Evolutionary conservation across 2,797 vertebrate species (phyloP), one percentile per base, ranked within the genome.

Genomic region (Periophthalmus magnuspinnatus): DNA sequence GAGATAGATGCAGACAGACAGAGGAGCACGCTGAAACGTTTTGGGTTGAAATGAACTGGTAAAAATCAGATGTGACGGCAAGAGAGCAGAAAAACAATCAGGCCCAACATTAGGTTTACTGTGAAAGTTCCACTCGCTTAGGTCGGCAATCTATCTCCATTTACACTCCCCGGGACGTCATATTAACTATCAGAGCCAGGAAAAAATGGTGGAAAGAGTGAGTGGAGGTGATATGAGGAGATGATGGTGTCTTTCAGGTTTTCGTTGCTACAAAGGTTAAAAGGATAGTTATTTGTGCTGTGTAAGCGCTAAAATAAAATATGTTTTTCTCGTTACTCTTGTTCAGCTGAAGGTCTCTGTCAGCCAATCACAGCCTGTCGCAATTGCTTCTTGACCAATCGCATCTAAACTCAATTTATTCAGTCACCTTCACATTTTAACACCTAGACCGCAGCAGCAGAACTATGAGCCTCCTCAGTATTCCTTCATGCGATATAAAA

Each of bases 81-180:
- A 65, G 50, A 74, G 69, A 58, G 75, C 24, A 71, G 77, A 74
- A 72, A 84, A 79, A 84, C 75, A 82, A 86, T 88, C 84, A 79
- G 55, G 64, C 69, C 36, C 47, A 72, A 24, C 71, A 74, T 71
- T 72, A 75, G 9, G 5, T 71, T 83, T 47, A 76, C 75, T 71
- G 72, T 69, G 78, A 77, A 81, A 47, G 79, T 77, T 88, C 75
- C 78, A 77, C 68, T 68, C 80, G 52, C 85, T 87, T 82, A 78
- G 72, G 69, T 71, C 80, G 80, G 73, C 68, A 77, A 83, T 89
- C 83, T 50, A 70, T 88, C 85, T 86, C 76, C 74, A 78, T 83
- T 82, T 81, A 76, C 68, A 57, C 63, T 72, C 80, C 59, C 60
- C 45, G 69, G 72, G 63, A 75, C 72, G 57, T 82, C 67, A 80